Evolutionary conservation across 2,113 vertebrate genomes (phyloP), one percentile per base, ranked within the genome.

Genomic region (Calyptommatus sinebrachiatus): DNA sequence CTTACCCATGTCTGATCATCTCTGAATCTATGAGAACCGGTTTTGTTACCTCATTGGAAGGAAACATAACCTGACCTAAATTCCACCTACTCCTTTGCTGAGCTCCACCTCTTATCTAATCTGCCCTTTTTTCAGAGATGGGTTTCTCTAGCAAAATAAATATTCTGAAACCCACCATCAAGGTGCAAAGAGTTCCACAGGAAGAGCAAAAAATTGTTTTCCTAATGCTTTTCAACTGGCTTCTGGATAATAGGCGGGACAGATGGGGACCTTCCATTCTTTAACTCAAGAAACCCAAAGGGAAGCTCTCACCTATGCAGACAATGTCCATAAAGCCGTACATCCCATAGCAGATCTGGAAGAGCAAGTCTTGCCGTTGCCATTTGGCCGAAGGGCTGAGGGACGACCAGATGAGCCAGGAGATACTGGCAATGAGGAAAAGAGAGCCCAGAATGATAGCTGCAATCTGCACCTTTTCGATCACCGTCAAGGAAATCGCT

Each of bases 261-360:
- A 71, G 31, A 3, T 1, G 26, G 20, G 29, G 48, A 16, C 22
- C 48, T 26, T 31, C 60, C 14, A 22, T 11, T 21, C 50, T 3
- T 50, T 29, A 74, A 46, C 67, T 26, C 35, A 74, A 74, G 45
- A 14, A 4, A 20, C 8, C 5, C 26, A 18, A 68, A 35, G 12
- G 67, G 48, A 62, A 46, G 20, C 26, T 76, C 92, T 96, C 89
- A 98, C 97, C 97, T 94, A 98, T 97, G 92, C 97, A 98, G 89
- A 98, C 97, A 8, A 98, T 97, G 80, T 98, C 97, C 97, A 98
- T 98, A 94, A 98, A 98, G 88, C 97, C 97, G 8, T 98, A 98
- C 97, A 98, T 98, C 94, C 97, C 97, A 22, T 98, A 98, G 95
- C 97, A 98, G 93, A 98, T 98, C 90, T 98, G 97, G 93, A 98